These are phyloP conservation scores for Drosophila subsilvestris DNA, from an alignment of 2,888 invertebrate species.

Conservation along the genomic window DNA sequence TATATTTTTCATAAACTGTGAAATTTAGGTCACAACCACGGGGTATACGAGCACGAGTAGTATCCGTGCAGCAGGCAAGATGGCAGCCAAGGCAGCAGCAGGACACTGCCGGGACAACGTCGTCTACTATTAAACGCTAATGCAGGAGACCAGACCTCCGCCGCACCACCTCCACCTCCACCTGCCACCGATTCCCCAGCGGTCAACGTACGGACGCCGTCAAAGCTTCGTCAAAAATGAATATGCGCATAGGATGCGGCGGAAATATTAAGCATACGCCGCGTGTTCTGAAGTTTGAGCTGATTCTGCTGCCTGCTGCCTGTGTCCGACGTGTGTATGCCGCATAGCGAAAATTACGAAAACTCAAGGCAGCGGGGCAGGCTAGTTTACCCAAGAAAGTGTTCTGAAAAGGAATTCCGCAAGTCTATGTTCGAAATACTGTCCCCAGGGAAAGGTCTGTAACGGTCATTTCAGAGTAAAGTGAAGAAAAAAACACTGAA, in stretches of 20 bases:
- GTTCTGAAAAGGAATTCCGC: not conserved
- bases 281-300: constrained; percentile 49
- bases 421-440: no score
- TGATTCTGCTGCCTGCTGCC: constrained; percentile 2
- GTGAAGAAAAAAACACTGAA: no score
- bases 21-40: constrained; percentile 72
- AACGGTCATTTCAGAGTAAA: no score
- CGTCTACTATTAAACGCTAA: constrained; percentile 60
- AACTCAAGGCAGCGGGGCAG: constrained; percentile 15
- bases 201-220: constrained; percentile 72
- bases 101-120: constrained; percentile 4
- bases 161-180: constrained; percentile 23
- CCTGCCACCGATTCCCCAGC: constrained; percentile 60
- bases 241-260: constrained; percentile 72
- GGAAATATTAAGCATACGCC: constrained; percentile 78
- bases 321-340: constrained; percentile 33
- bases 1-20: constrained; percentile 75
- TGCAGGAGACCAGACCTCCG: constrained; percentile 19
- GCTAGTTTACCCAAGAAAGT: constrained; percentile 5
- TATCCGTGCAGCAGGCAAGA: constrained; percentile 37
- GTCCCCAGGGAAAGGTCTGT: no score
- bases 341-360: constrained; percentile 38
- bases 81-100: constrained; percentile 30
- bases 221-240: constrained; percentile 76
- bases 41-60: constrained; percentile 41